phyloP scores from a whole-genome alignment of 1,140 invertebrate species.

The Cyclargus thomasi region DNA sequence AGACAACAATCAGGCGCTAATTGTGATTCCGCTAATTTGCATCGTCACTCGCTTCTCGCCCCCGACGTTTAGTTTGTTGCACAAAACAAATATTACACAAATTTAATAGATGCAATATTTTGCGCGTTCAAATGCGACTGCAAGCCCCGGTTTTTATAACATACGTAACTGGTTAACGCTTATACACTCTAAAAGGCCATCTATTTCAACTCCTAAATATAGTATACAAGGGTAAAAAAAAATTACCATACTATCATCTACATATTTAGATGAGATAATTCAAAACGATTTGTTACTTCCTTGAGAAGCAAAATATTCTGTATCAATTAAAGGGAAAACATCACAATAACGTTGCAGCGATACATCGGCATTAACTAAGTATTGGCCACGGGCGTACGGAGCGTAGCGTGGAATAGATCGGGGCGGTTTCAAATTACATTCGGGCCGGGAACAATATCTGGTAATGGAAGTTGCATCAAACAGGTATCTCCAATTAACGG shows the following conservation, averaged over 20 bases:
- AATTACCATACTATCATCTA: too few species aligned
- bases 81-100: slow-evolving; percentile 17
- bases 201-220: too few species aligned
- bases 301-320: too few species aligned
- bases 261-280: too few species aligned
- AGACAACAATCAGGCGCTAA: slow-evolving; percentile 55
- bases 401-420: slow-evolving; percentile 7
- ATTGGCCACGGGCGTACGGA: too few species aligned
- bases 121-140: not conserved
- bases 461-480: slow-evolving; percentile 47
- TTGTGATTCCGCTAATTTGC: slow-evolving; percentile 63
- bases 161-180: too few species aligned
- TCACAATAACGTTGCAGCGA: too few species aligned
- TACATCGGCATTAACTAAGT: too few species aligned
- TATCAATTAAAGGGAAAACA: too few species aligned
- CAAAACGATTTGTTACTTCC: too few species aligned
- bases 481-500: slow-evolving; percentile 60
- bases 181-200: too few species aligned
- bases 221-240: too few species aligned
- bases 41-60: slow-evolving; percentile 35
- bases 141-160: not conserved
- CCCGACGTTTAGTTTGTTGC: slow-evolving; percentile 18
- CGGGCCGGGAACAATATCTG: slow-evolving; percentile 44
- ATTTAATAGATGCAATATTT: slow-evolving; percentile 2
- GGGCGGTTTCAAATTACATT: slow-evolving; percentile 39